Conservation (phyloP, 2,888 invertebrate genomes). For the Abrostola tripartita region DNA sequence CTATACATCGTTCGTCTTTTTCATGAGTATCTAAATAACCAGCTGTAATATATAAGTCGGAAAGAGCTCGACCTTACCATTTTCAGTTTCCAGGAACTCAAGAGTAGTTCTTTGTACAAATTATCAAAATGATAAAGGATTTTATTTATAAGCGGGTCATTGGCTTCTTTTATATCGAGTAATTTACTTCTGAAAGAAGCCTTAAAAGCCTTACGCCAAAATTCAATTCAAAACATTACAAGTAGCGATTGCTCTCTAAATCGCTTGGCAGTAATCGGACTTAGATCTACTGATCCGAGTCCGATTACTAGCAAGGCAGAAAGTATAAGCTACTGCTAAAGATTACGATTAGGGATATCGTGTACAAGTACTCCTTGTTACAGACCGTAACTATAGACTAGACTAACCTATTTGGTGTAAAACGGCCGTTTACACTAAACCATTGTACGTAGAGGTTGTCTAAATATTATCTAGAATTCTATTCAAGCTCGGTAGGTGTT, state of each 20-base stretch:
- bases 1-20: too few relatives aligned
- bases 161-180: constrained; percentile 27
- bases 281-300: background rate
- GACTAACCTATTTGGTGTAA: constrained; percentile 21
- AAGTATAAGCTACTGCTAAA: background rate
- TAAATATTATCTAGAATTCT: constrained; percentile 65
- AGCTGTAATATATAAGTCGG: background rate
- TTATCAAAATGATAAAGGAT: constrained; percentile 36
- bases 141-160: constrained; percentile 38
- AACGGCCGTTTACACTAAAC: constrained; percentile 21
- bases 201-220: constrained; percentile 29
- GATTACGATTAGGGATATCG: constrained; percentile 22
- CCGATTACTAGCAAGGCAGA: too few relatives aligned
- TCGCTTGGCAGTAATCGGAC: background rate
- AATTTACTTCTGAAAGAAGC: constrained; percentile 34
- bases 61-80: background rate
- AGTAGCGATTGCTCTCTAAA: constrained; percentile 10
- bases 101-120: constrained; percentile 16
- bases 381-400: constrained; percentile 5
- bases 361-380: constrained; percentile 7
- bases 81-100: background rate
- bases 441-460: constrained; percentile 48
- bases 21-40: too few relatives aligned
- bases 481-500: constrained; percentile 59
- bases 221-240: constrained; percentile 37